phyloP scores from a whole-genome alignment of 2,888 invertebrate species.

The Tridacna crocea region DNA sequence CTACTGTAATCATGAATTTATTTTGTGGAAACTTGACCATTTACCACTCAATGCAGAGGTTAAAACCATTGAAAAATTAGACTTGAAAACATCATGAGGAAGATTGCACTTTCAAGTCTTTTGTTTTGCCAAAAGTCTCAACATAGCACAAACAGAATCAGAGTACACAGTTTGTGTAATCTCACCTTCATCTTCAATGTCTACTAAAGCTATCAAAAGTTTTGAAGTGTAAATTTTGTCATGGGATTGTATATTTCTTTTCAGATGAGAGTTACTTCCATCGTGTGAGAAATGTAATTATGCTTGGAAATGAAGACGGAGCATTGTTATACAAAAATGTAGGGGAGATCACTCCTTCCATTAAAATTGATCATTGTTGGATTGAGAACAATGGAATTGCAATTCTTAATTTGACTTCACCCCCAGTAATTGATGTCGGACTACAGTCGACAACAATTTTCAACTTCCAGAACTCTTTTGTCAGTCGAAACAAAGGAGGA shows the following conservation, averaged over 20 bases:
- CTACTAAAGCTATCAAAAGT: too few species aligned
- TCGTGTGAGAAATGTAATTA: slow-evolving; percentile 92
- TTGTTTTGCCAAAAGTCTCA: too few species aligned
- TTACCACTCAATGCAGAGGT: too few species aligned
- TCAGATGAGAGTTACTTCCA: slow-evolving; percentile 85
- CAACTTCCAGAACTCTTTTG: slow-evolving; percentile 80
- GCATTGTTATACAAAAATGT: slow-evolving; percentile 95
- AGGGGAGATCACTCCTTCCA: slow-evolving; percentile 95
- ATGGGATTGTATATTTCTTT: slow-evolving; percentile 13
- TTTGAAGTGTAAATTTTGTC: neutral
- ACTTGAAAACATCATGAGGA: too few species aligned
- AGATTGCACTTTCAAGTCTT: too few species aligned
- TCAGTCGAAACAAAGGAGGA: slow-evolving; percentile 78
- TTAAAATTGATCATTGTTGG: slow-evolving; percentile 94
- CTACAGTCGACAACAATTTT: slow-evolving; percentile 95
- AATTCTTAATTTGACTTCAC: slow-evolving; percentile 96
- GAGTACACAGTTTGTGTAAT: too few species aligned
- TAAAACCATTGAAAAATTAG: too few species aligned
- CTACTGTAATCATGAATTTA: too few species aligned
- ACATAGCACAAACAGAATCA: too few species aligned
- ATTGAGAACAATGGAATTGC: slow-evolving; percentile 94
- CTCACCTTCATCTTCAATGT: too few species aligned
- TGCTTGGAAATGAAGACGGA: slow-evolving; percentile 93
- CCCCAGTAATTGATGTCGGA: slow-evolving; percentile 92
- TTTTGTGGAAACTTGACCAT: too few species aligned